A percentile compares a stretch with the other conserved stretches of the same genome.
phyloP scores from a whole-genome alignment of 2,113 vertebrate genomes.

The Brachirus orientalis region DNA sequence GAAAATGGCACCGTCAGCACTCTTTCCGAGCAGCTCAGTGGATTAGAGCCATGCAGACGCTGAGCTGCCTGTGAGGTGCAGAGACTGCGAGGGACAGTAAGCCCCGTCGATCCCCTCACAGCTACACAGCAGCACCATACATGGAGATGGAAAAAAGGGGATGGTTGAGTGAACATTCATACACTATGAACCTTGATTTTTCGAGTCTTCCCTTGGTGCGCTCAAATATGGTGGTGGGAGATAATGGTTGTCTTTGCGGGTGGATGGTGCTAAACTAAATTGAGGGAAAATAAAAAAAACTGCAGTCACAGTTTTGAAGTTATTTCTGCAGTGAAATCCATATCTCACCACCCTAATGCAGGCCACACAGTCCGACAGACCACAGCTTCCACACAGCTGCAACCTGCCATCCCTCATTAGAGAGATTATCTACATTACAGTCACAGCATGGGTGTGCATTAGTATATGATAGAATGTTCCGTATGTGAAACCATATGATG shows the following conservation, averaged over 20 bases:
- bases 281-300: not conserved
- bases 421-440: conserved; percentile 36
- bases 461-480: conserved; percentile 1
- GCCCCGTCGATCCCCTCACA: conserved; percentile 40
- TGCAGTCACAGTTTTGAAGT: not conserved
- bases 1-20: conserved; percentile 78
- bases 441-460: conserved; percentile 23
- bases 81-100: conserved; percentile 35
- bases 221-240: conserved; percentile 51
- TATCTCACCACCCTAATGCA: not conserved
- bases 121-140: conserved; percentile 69
- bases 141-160: conserved; percentile 69
- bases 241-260: conserved; percentile 26
- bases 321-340: not conserved
- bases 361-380: conserved; percentile 11
- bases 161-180: conserved; percentile 50
- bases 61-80: conserved; percentile 64
- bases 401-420: conserved; percentile 48
- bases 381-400: conserved; percentile 37
- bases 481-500: conserved; percentile 11
- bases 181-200: conserved; percentile 52
- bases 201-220: conserved; percentile 45
- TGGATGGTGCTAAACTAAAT: conserved; percentile 12
- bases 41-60: conserved; percentile 64
- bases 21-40: conserved; percentile 75